Evolutionary conservation across 2,797 vertebrate genomes (phyloP), one percentile per base, ranked within the genome.

Genomic region (Pseudopleuronectes americanus): DNA sequence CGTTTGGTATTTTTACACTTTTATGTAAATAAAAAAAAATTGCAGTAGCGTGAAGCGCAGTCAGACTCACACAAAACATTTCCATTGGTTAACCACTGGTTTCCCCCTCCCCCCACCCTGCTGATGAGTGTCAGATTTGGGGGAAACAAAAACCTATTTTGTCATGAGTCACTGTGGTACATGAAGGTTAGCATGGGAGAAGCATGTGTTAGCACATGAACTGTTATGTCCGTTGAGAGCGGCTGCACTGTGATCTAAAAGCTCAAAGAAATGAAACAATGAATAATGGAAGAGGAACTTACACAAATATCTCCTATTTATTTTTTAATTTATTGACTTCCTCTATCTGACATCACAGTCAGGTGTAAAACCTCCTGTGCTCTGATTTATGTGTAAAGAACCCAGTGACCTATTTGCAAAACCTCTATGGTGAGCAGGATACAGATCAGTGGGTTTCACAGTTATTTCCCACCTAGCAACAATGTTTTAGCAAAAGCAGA

Each of bases 81-180:
- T 94, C 91, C 91, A 91, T 67, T 92, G 92, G 92, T 93, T 92
- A 93, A 94, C 93, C 93, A 90, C 93, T 70, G 68, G 43, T 57
- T 43, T 36, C 75, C 80, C 81, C 83, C 36, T 23, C 26, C 56
- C 77, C 61, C 54, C 1, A 0, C 67, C 28, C 45, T 51, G 19
- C 72, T 81, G 57, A 70, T 69, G 55, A 10, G 62, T 59, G 53
- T 76, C 49, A 79, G 69, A 80, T 82, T 45, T 45, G 8, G 62
- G 48, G 65, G 76, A 67, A 73, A 79, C 80, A 87, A 81, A 87
- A 91, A 86, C 88, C 92, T 92, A 92, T 93, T 94, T 94, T 94
- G 86, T 88, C 81, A 85, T 90, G 76, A 90, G 72, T 88, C 81
- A 84, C 74, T 85, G 80, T 82, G 80, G 74, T 81, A 78, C 83